Evolutionary conservation across 2,888 invertebrate species (phyloP).

Genomic region (Terebella lapidaria): DNA sequence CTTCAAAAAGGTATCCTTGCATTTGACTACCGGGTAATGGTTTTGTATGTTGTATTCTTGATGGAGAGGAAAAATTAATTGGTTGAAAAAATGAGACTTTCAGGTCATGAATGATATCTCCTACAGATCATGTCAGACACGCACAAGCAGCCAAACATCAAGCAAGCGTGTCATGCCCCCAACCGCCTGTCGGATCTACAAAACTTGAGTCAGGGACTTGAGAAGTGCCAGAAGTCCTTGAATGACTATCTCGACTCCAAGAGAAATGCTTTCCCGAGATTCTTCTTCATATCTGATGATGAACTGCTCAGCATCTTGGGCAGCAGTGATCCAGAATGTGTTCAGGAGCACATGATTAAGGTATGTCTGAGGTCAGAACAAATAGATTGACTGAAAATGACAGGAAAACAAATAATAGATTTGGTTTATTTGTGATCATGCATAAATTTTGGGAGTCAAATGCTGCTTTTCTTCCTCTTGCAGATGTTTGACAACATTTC

Average conservation of each 20-base stretch:
- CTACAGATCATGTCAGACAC: constrained; percentile 77
- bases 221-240: constrained; percentile 85
- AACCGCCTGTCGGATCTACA: constrained; percentile 75
- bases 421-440: not conserved
- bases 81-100: too few species aligned
- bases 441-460: not conserved
- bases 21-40: too few species aligned
- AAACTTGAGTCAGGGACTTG: constrained; percentile 69
- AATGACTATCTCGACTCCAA: constrained; percentile 86
- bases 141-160: constrained; percentile 72
- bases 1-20: constrained; percentile 64
- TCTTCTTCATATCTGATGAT: constrained; percentile 91
- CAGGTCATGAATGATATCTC: too few species aligned
- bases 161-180: constrained; percentile 70
- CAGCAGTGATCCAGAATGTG: constrained; percentile 74
- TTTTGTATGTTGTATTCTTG: too few species aligned
- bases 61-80: not conserved
- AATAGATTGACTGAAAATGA: not conserved
- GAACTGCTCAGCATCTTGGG: constrained; percentile 84
- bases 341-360: constrained; percentile 91
- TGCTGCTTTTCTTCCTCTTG: not conserved
- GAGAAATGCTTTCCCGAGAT: constrained; percentile 80
- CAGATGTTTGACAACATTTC: constrained; percentile 90
- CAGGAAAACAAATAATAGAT: not conserved
- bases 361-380: constrained; percentile 53